Evolutionary conservation across 2,113 vertebrate species (phyloP), one percentile per base, ranked within the genome.

Genomic region (Onychorhynchus coronatus): DNA sequence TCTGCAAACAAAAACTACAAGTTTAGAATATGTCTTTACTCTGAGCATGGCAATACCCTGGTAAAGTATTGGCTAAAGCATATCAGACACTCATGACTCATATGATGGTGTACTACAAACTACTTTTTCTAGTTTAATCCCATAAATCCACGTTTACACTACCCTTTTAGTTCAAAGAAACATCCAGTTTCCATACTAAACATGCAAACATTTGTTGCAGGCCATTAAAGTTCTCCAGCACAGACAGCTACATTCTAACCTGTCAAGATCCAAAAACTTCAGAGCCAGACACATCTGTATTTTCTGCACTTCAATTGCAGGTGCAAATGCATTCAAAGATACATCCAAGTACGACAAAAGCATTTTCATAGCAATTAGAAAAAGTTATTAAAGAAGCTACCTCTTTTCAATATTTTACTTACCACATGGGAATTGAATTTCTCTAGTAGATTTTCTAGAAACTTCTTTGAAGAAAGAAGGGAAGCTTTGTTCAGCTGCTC

Each of bases 391-490:
- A 25, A 50, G 24, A 55, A 55, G 12, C 3, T 22, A 41, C 9
- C 15, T 6, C 2, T 79, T 82, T 66, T 78, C 44, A 67, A 50
- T 44, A 46, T n/a, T 62, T 28, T 52, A 97, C 97, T 97, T 98
- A 99, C 99, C 99, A 99, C 99, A 95, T 99, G 99, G 70, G 98
- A 99, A 97, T 99, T 99, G 97, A 99, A 99, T 98, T 99, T 99
- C 96, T 99, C 99, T 88, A 99, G 96, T 30, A 99, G 98, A 96
- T 99, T 99, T 98, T 99, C 99, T 97, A 99, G 98, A 97, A 99
- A 99, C 97, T 99, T 99, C 98, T 99, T 99, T 41, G 99, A 99
- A 93, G 99, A 99, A 39, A 99, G 98, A 96, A 99, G 99, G 20
- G 99, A 99, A 75, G 99, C 99, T 98, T 99, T 99, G 98, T 99